A percentile compares a stretch with the other conserved stretches of the same genome.
phyloP scores from a whole-genome alignment of 2,888 invertebrate species.

The Harpalus rufipes region DNA sequence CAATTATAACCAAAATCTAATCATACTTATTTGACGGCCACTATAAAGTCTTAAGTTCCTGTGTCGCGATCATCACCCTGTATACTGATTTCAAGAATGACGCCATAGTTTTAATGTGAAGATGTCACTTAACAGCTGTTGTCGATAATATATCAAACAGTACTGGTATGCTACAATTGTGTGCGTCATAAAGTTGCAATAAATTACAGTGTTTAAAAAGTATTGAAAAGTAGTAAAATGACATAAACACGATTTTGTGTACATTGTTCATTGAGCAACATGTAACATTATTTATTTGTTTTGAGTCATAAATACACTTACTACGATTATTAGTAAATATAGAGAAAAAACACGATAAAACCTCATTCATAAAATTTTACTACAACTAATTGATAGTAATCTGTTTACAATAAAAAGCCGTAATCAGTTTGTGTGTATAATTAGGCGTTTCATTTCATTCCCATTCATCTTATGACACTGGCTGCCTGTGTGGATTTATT shows the following conservation, averaged over 20 bases:
- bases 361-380: slow-evolving; percentile 49
- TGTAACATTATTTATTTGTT: background rate
- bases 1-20: too few relatives aligned
- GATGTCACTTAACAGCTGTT: too few relatives aligned
- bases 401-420: slow-evolving; percentile 48
- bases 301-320: slow-evolving; percentile 4
- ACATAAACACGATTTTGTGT: background rate
- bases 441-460: background rate
- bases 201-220: background rate
- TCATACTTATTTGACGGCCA: too few relatives aligned
- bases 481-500: slow-evolving; percentile 26
- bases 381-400: slow-evolving; percentile 40
- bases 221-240: background rate
- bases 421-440: slow-evolving; percentile 18
- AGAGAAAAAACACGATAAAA: slow-evolving; percentile 30
- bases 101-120: too few relatives aligned
- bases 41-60: too few relatives aligned
- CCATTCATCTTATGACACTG: slow-evolving; percentile 17
- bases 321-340: slow-evolving; percentile 4
- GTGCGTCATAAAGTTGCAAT: background rate
- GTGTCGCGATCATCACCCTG: too few relatives aligned
- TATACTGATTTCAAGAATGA: too few relatives aligned
- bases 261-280: background rate
- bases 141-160: too few relatives aligned
- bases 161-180: too few relatives aligned